phyloP scores from a whole-genome alignment of 2,113 vertebrate genomes.

The Carassius gibelio region DNA sequence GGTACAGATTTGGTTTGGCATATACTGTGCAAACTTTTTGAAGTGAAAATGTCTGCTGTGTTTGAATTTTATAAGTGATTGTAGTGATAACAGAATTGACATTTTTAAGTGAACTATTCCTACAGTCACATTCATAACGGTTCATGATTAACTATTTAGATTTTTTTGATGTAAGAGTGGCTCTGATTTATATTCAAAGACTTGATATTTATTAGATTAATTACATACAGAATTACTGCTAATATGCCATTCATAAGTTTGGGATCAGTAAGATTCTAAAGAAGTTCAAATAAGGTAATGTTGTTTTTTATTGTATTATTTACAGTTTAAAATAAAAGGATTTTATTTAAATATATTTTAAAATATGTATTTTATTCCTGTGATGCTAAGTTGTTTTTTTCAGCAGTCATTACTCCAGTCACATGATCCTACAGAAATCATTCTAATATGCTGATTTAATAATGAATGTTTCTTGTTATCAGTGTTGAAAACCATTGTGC shows the following conservation, averaged over 20 bases:
- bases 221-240: neutral
- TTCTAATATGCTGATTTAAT: neutral
- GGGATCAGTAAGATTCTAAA: neutral
- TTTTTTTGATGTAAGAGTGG: neutral
- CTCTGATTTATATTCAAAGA: neutral
- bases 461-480: neutral
- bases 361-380: neutral
- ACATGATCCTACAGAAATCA: neutral
- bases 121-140: neutral
- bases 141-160: neutral
- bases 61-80: neutral
- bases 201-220: neutral
- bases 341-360: neutral
- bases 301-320: neutral
- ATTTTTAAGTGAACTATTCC: neutral
- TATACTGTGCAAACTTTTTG: neutral
- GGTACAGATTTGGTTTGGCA: neutral
- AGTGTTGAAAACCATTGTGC: neutral
- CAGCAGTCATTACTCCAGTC: neutral
- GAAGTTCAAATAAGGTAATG: neutral
- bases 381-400: neutral
- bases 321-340: neutral
- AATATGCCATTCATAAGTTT: neutral
- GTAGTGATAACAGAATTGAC: neutral
- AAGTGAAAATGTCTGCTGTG: neutral